Percentiles rank a stretch among this genome's conserved stretches.
Evolutionary conservation across 2,113 vertebrate genomes (phyloP).

Genomic region (Tauraco erythrolophus): DNA sequence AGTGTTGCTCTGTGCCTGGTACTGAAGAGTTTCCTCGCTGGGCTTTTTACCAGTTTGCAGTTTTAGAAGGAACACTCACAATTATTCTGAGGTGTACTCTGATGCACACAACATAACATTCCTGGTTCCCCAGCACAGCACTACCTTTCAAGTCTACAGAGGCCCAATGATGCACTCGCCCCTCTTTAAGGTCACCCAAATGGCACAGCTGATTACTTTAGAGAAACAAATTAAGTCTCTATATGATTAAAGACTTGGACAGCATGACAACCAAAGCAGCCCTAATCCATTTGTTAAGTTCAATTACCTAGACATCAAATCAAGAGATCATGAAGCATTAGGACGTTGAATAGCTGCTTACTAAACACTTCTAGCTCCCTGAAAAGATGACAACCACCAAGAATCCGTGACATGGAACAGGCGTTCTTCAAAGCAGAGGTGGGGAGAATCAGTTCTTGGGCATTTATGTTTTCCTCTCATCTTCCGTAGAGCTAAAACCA

Average conservation of each 20-base stretch:
- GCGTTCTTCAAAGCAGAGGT: background rate
- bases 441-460: background rate
- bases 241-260: slow-evolving; percentile 30
- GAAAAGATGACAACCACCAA: background rate
- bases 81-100: background rate
- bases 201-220: background rate
- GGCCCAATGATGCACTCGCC: background rate
- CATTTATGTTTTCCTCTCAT: background rate
- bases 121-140: fast-evolving
- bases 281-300: slow-evolving; percentile 51
- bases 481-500: background rate
- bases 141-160: background rate
- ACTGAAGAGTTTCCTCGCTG: background rate
- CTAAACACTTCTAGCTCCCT: background rate
- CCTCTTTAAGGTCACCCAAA: slow-evolving; percentile 25
- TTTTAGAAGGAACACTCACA: background rate
- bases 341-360: background rate
- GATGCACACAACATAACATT: background rate
- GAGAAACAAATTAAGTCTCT: slow-evolving; percentile 36
- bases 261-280: slow-evolving; percentile 23
- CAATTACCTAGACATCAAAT: slow-evolving; percentile 57
- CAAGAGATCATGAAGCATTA: slow-evolving; percentile 29
- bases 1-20: background rate
- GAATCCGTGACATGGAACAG: background rate
- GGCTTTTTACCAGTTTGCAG: background rate